Base-by-base conservation (phyloP, 2,113 vertebrate genomes). In the Gasterosteus aculeatus region DNA sequence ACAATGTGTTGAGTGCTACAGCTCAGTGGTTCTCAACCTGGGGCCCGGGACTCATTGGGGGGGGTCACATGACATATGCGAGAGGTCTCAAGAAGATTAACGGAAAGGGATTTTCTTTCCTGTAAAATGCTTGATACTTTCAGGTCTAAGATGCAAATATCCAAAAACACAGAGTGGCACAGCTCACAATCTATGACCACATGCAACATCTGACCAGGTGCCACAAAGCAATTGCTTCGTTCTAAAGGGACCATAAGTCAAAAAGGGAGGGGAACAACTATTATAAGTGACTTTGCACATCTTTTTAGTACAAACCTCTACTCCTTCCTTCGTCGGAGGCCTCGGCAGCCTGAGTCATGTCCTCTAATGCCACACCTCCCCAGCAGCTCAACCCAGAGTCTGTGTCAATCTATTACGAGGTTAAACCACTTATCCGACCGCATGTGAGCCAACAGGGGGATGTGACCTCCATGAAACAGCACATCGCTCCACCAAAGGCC, bases 351-450 rank as follows among this genome's bases (percentile, higher is more conserved):
- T 56, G 77, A 57, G 49, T 80, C 78, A 69, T n/a, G 41, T 10
- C 59, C 49, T 75, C 18, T 86, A 84, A 88, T 83, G 84, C 73
- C 60, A 56, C 66, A 79, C 78, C 66, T 77, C 74, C 79, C 74
- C 72, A 86, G 77, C 75, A 75, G 78, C 76, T 85, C 77, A 84
- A 57, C 35, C 63, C 66, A 22, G 62, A 44, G 10, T 72, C 80
- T 80, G 75, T 6, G 3, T 31, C 51, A 57, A 53, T 61, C 75
- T 74, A 76, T 70, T 58, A 74, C 15, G 42, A 79, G 81, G 74
- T 76, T 91, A 93, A 93, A 92, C 87, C 88, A 87, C 88, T 92
- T 92, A 92, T 84, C 85, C 42, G 66, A 76, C 85, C 90, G 91
- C 86, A 90, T 88, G 85, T 87, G 72, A 80, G 49, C 35, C 46